A percentile compares a stretch with the other conserved stretches of the same genome.
phyloP scores from a whole-genome alignment of 1,140 invertebrate species.

The Drosophila paulistorum region DNA sequence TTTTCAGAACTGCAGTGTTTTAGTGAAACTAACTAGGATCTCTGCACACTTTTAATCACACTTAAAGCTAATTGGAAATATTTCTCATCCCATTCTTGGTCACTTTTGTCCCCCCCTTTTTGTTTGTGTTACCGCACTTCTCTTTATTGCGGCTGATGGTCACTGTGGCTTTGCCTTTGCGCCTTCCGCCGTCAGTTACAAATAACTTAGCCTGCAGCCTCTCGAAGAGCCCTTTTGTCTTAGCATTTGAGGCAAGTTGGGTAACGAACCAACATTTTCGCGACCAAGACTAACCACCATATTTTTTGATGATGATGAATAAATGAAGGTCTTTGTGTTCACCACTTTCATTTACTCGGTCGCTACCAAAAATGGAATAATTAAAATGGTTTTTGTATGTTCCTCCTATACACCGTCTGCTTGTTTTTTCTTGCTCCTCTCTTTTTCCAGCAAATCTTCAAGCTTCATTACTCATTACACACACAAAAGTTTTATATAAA shows the following conservation, averaged over 20 bases:
- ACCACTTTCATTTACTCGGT: slow-evolving; percentile 73
- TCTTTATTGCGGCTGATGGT: slow-evolving; percentile 51
- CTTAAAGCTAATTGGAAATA: slow-evolving; percentile 49
- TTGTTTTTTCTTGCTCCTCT: not conserved
- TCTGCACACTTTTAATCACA: slow-evolving; percentile 1
- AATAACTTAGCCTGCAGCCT: slow-evolving; percentile 38
- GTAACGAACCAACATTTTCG: slow-evolving; percentile 22
- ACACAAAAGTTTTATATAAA: slow-evolving; percentile 41
- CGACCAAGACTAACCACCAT: slow-evolving; percentile 43
- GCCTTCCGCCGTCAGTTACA: slow-evolving; percentile 41
- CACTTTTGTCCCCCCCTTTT: not conserved
- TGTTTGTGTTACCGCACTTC: not conserved
- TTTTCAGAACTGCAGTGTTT: not conserved
- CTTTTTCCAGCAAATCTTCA: slow-evolving; percentile 31
- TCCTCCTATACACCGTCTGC: not conserved
- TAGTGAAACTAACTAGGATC: slow-evolving; percentile 1
- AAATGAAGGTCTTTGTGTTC: slow-evolving; percentile 76
- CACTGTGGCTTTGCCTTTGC: slow-evolving; percentile 41
- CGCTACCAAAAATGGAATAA: slow-evolving; percentile 52
- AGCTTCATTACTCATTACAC: slow-evolving; percentile 42
- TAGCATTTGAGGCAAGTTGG: slow-evolving; percentile 8
- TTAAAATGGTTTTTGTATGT: slow-evolving; percentile 39
- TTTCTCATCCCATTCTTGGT: slow-evolving; percentile 3
- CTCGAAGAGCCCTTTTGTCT: slow-evolving; percentile 56
- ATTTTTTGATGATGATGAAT: slow-evolving; percentile 73